Conservation (phyloP, 2,797 vertebrate genomes). For the Pelobates cultripes region DNA sequence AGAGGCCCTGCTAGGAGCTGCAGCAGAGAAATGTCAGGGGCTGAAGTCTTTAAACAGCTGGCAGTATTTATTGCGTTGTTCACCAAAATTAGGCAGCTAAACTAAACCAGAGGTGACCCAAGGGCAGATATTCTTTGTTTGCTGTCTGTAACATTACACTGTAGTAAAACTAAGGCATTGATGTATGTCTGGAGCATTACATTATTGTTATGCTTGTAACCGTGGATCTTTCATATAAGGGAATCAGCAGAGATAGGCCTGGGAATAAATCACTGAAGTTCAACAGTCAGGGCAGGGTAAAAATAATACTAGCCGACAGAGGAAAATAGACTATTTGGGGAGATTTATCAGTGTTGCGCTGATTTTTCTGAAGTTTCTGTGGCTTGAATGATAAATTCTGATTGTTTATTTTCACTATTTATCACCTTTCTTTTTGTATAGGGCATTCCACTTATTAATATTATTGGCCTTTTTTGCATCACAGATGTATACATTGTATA, state of each 20-base stretch:
- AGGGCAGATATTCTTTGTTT: conserved; percentile 37
- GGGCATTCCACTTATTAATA: too few species aligned
- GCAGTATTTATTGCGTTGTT: not conserved
- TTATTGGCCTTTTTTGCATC: too few species aligned
- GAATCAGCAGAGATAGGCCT: not conserved
- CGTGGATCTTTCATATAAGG: not conserved
- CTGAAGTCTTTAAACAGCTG: conserved; percentile 41
- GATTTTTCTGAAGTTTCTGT: too few species aligned
- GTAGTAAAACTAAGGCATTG: not conserved
- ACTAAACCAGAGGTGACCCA: conserved; percentile 3
- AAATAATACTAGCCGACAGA: not conserved
- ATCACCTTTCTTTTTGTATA: too few species aligned
- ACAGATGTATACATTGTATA: too few species aligned
- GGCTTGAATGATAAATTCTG: too few species aligned
- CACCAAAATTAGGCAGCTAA: not conserved
- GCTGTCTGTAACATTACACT: not conserved
- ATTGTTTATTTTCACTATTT: too few species aligned
- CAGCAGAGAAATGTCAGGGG: not conserved
- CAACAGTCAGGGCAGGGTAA: not conserved
- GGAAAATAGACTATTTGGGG: too few species aligned
- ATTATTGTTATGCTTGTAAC: conserved; percentile 9
- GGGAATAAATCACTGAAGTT: not conserved
- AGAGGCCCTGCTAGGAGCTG: not conserved
- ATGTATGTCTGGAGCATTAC: not conserved
- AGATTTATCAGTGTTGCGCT: too few species aligned